Evolutionary conservation across 1,140 invertebrate species (phyloP).

Genomic region (Drosophila aff.): DNA sequence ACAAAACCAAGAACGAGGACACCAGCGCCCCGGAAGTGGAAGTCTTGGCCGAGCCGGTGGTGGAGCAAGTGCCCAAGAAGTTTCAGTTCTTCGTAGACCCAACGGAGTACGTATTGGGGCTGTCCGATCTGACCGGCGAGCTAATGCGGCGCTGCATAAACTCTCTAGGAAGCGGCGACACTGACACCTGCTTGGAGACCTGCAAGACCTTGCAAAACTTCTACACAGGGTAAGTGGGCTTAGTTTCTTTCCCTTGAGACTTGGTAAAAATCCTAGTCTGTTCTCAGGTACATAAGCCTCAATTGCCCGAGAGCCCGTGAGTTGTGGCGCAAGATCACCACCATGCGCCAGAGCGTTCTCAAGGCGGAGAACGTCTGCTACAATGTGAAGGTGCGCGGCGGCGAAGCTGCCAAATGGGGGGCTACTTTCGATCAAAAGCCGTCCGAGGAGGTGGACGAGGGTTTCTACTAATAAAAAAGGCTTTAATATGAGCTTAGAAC

Average conservation of each 20-base stretch:
- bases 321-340: conserved; percentile 89
- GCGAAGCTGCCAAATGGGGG: conserved; percentile 89
- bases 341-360: conserved; percentile 89
- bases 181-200: conserved; percentile 90
- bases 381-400: conserved; percentile 91
- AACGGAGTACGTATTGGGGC: conserved; percentile 88
- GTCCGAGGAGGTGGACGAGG: conserved; percentile 74
- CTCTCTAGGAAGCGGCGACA: conserved; percentile 91
- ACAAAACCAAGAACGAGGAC: conserved; percentile 7
- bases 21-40: conserved; percentile 14
- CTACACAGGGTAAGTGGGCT: conserved; percentile 85
- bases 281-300: conserved; percentile 73
- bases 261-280: not conserved
- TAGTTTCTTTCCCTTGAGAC: not conserved
- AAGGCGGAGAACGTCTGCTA: conserved; percentile 96
- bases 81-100: conserved; percentile 75
- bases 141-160: conserved; percentile 95
- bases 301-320: conserved; percentile 87
- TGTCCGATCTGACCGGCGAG: conserved; percentile 95
- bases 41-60: conserved; percentile 4
- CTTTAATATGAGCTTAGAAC: not conserved
- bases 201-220: conserved; percentile 91
- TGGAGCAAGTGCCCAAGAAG: conserved; percentile 41
- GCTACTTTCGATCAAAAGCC: conserved; percentile 75
- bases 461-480: conserved; percentile 57